A percentile compares a stretch with the other conserved stretches of the same genome.
These are phyloP conservation scores for Phenganax stokvisi DNA, from an alignment of 92 coral and sea anemone genomes.

Conservation along the genomic window DNA sequence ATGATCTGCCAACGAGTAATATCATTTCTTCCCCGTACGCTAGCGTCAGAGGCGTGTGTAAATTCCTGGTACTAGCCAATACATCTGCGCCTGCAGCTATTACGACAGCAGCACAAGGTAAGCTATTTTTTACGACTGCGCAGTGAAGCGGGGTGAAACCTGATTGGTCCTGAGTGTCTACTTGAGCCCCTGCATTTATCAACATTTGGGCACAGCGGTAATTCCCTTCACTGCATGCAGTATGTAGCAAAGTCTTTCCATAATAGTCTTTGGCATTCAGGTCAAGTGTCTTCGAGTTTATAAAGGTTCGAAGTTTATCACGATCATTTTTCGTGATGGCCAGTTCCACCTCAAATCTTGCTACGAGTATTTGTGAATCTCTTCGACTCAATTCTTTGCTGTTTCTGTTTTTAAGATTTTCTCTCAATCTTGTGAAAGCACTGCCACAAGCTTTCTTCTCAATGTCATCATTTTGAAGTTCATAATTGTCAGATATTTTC, in stretches of 20 bases:
- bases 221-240: constrained; percentile 86
- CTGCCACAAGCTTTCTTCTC: too few species aligned
- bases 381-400: neutral
- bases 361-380: constrained; percentile 2
- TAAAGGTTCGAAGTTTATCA: neutral
- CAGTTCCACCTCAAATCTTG: constrained; percentile 21
- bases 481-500: too few species aligned
- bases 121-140: constrained; percentile 77
- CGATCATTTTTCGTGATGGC: constrained; percentile 26
- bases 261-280: constrained; percentile 66
- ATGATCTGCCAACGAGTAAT: constrained; percentile 64
- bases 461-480: too few species aligned
- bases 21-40: constrained; percentile 65
- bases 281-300: constrained; percentile 58
- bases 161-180: constrained; percentile 47
- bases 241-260: constrained; percentile 74
- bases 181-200: constrained; percentile 77
- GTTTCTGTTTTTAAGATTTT: neutral
- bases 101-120: constrained; percentile 63
- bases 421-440: neutral
- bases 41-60: constrained; percentile 57
- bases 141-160: constrained; percentile 86
- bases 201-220: constrained; percentile 78
- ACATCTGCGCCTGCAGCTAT: constrained; percentile 78
- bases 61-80: constrained; percentile 50